Evolutionary conservation across 2,113 vertebrate species (phyloP).

Genomic region (Amphiprion percula): DNA sequence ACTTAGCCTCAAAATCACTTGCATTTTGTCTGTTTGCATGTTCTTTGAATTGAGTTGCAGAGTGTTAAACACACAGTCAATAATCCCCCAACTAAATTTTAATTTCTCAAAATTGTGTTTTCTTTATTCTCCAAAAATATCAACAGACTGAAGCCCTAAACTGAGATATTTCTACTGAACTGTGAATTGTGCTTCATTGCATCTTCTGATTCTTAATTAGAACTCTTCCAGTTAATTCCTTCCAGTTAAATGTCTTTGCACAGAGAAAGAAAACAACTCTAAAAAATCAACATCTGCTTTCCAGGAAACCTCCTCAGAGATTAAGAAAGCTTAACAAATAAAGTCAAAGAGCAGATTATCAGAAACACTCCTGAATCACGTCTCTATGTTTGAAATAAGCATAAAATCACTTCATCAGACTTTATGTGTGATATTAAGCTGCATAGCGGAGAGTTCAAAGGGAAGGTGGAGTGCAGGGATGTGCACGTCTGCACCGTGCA

Average conservation of each 20-base stretch:
- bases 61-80: no score
- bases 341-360: neutral
- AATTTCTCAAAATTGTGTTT: no score
- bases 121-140: no score
- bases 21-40: no score
- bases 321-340: neutral
- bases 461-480: neutral
- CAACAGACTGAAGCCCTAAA: no score
- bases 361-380: no score
- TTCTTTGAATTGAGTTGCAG: no score
- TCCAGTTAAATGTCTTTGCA: neutral
- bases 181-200: neutral
- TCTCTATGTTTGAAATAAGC: no score
- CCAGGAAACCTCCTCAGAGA: neutral
- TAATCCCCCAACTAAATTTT: no score
- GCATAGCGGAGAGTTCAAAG: neutral
- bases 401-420: no score
- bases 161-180: no score
- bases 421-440: neutral
- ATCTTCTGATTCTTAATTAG: neutral
- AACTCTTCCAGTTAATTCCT: neutral
- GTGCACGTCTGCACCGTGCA: constrained; percentile 29
- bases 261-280: neutral
- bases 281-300: neutral
- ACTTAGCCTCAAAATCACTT: no score